Evolutionary conservation across 1,140 invertebrate genomes (phyloP).

Genomic region (Lucilia sericata): DNA sequence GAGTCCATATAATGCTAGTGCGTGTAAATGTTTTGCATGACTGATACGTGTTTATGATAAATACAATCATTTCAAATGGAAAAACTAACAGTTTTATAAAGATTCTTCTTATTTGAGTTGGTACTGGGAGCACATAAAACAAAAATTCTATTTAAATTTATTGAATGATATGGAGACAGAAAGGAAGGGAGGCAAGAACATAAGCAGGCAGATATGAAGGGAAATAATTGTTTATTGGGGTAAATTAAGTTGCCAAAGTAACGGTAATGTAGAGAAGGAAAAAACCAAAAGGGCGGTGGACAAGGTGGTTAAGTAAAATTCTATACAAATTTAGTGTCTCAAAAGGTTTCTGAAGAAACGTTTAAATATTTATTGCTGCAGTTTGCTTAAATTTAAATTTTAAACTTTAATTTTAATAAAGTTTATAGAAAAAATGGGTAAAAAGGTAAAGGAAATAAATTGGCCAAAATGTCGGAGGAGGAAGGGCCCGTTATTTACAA

Average conservation of each 20-base stretch:
- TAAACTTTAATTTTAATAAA: background rate
- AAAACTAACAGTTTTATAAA: background rate
- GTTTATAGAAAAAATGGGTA: conserved; percentile 70
- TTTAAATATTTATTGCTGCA: background rate
- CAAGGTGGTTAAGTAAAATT: background rate
- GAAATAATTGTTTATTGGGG: background rate
- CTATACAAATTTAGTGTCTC: background rate
- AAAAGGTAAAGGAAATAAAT: conserved; percentile 79
- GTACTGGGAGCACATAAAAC: background rate
- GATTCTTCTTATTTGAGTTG: background rate
- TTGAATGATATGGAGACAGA: background rate
- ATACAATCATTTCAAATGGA: conserved; percentile 7
- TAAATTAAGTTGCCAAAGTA: conserved; percentile 28
- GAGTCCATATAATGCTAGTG: background rate
- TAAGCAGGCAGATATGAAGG: background rate
- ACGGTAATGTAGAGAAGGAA: background rate
- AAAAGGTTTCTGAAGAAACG: background rate
- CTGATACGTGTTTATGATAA: conserved; percentile 1
- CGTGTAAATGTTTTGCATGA: too few relatives aligned
- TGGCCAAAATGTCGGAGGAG: conserved; percentile 85
- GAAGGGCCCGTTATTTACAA: conserved; percentile 82
- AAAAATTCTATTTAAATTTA: too few relatives aligned
- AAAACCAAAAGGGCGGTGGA: background rate
- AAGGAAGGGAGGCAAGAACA: background rate
- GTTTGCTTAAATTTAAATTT: background rate